Base-by-base conservation (phyloP, 2,797 vertebrate species). In the Artibeus jamaicensis region DNA sequence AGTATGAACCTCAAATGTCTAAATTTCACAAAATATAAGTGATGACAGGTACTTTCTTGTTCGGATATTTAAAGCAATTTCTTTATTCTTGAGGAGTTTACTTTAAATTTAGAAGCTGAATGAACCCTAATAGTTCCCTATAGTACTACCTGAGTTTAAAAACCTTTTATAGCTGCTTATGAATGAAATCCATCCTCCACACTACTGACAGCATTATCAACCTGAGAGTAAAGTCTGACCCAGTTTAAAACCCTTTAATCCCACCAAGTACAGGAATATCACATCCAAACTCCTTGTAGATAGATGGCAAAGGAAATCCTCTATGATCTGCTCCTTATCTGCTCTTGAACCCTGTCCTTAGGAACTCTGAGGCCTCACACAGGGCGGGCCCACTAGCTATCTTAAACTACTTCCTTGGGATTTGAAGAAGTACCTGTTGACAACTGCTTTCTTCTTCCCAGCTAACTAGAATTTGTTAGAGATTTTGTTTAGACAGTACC, bases 21-120 rank as follows among this genome's bases (percentile, higher is more conserved):
- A 95, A 82, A 9, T 81, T 96, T 29, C n/a, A 81, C 73, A 93
- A 89, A 44, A 86, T n/a, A 6, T 39, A 76, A 81, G 26, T 78
- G 81, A 86, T 89, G 93, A 83, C 21, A 77, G 74, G 32, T 73
- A 90, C 15, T 82, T 91, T 82, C n/a, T 57, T 91, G n/a, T 74
- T 44, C 4, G 59, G 34, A 24, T 93, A 86, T 55, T 65, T 59
- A 95, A 86, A 91, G 39, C 18, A 73, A 73, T 81, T 89, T 94
- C 86, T 95, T 94, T 67, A 89, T 71, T 21, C 34, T 68, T 89
- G 68, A 92, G 8, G 34, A 37, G 50, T 89, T 77, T 84, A 62
- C 57, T 83, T 91, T 34, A 93, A 86, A 89, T 57, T 89, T 71
- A 77, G 70, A 78, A 91, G 77, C 24, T 62, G 48, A 94, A 89